Percentiles rank a stretch among this genome's conserved stretches.
Conservation (phyloP, 64 coral and sea anemone genomes). For the Pocillopora verrucosa region DNA sequence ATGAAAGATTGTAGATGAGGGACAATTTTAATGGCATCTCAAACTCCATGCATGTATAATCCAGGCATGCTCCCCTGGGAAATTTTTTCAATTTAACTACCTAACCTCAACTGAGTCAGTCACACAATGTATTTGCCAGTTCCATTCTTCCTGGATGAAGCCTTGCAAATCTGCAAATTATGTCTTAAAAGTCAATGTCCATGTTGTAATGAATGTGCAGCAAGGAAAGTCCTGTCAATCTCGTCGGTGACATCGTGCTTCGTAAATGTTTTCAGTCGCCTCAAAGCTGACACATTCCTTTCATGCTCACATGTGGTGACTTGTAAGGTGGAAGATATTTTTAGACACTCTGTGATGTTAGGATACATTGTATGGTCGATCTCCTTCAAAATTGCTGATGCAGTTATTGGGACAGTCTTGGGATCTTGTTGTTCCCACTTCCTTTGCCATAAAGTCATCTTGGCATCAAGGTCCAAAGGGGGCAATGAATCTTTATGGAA, state of each 20-base stretch:
- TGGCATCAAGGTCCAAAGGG: conserved; percentile 19
- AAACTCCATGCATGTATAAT: no score
- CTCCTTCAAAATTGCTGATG: not conserved
- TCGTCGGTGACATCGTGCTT: conserved; percentile 76
- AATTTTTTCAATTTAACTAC: no score
- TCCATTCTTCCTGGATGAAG: conserved; percentile 80
- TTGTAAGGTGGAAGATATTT: not conserved
- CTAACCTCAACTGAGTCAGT: conserved; percentile 1
- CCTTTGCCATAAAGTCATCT: conserved; percentile 38
- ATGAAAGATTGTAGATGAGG: not conserved
- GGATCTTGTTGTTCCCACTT: conserved; percentile 28
- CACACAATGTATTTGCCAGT: conserved; percentile 87
- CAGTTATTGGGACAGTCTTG: conserved; percentile 16
- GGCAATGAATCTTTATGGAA: conserved; percentile 31
- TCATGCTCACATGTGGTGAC: conserved; percentile 65
- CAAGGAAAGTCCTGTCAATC: conserved; percentile 83
- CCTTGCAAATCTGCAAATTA: conserved; percentile 78
- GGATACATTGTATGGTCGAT: no score
- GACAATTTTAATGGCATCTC: not conserved
- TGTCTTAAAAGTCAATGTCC: conserved; percentile 82
- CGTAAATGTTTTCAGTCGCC: conserved; percentile 74
- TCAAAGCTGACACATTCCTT: conserved; percentile 73
- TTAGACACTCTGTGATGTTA: no score
- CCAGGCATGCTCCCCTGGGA: no score
- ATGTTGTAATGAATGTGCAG: conserved; percentile 86